Conservation (phyloP, 2,888 invertebrate genomes). For the Coleophora flavipennella region DNA sequence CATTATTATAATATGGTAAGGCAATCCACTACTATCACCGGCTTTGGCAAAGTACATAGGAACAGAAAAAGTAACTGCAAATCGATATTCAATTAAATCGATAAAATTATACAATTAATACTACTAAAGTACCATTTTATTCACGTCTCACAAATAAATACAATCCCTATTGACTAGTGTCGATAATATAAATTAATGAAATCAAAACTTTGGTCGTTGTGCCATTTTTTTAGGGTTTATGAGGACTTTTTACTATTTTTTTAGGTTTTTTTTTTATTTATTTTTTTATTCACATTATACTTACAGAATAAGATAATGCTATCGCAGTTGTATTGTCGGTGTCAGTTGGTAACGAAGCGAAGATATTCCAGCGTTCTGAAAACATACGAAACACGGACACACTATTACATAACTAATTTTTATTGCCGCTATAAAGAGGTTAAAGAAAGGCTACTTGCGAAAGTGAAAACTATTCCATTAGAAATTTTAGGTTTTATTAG, state of each 20-base stretch:
- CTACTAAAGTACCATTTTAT: constrained; percentile 14
- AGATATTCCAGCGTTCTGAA: constrained; percentile 32
- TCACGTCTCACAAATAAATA: constrained; percentile 21
- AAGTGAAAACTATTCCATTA: no score
- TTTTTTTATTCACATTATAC: constrained; percentile 26
- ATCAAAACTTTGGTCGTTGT: constrained; percentile 68
- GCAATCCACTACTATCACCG: constrained; percentile 3
- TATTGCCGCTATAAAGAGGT: no score
- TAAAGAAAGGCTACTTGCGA: no score
- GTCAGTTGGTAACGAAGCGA: constrained; percentile 49
- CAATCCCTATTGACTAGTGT: constrained; percentile 42
- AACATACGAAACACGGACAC: constrained; percentile 9
- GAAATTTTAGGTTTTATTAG: no score
- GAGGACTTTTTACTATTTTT: constrained; percentile 58
- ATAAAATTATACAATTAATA: no score
- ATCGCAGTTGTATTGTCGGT: constrained; percentile 61
- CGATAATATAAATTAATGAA: constrained; percentile 37
- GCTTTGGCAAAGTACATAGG: constrained; percentile 13
- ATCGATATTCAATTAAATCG: constrained; percentile 1
- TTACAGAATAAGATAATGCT: constrained; percentile 18
- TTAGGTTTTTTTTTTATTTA: constrained; percentile 36
- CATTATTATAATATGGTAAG: no score
- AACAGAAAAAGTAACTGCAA: constrained; percentile 11
- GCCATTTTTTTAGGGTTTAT: constrained; percentile 65
- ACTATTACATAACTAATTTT: no score